Evolutionary conservation across 1,140 invertebrate species (phyloP).

Genomic region (Heliconius melpomene): DNA sequence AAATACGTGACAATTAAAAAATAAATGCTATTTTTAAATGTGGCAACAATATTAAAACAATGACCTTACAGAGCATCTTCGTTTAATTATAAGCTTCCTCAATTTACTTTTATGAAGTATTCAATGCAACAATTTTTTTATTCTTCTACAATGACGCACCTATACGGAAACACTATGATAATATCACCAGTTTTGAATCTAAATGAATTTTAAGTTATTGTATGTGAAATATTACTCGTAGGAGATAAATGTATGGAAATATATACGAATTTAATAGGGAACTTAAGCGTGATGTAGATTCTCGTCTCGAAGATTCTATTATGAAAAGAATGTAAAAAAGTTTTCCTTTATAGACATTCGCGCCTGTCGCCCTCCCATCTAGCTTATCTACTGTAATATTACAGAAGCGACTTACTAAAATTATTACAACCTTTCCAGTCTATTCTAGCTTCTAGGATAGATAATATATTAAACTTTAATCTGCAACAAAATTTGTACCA

Average conservation of each 20-base stretch:
- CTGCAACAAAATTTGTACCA: background rate
- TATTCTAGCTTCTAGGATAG: background rate
- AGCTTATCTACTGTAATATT: background rate
- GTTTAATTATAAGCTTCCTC: slow-evolving; percentile 1
- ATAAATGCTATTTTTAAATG: background rate
- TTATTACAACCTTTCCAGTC: background rate
- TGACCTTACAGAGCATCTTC: background rate
- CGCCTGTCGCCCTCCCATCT: background rate
- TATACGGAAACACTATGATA: background rate
- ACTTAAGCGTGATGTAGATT: background rate
- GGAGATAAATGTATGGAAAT: background rate
- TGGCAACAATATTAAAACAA: background rate
- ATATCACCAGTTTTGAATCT: background rate
- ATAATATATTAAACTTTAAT: background rate
- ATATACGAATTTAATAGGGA: slow-evolving; percentile 1
- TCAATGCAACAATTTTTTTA: background rate
- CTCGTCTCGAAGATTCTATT: slow-evolving; percentile 1
- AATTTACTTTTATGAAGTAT: slow-evolving; percentile 11
- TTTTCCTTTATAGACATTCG: background rate
- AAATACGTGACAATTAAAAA: background rate
- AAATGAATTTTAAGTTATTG: background rate
- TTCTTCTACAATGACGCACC: background rate
- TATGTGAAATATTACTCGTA: background rate
- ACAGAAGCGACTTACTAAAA: background rate
- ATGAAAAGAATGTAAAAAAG: background rate